Evolutionary conservation across 2,888 invertebrate genomes (phyloP), one percentile per base, ranked within the genome.

Genomic region (Rhagophthalmus giganteus): DNA sequence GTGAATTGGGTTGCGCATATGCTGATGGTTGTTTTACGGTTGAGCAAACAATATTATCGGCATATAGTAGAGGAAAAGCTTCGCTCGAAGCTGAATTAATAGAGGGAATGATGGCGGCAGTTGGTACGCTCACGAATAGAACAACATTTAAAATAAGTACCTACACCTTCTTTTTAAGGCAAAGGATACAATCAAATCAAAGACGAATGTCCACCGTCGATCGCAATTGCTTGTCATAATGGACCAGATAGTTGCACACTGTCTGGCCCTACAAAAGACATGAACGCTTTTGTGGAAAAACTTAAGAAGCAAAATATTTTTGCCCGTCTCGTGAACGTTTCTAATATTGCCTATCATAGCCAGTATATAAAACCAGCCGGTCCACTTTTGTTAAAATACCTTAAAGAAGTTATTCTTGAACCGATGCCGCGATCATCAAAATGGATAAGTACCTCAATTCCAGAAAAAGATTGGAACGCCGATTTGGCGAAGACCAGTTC

Each of bases 1-100:
- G 97, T 12, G 97, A 97, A 73, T 78, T 97, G 2, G 94, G 92
- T 1, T 96, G 97, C 73, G 94, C 91, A 0, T 97, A 97, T 75
- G 94, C 94, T 1, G 97, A 97, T 72, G 93, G 91, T 0, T 89
- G 91, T 60, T 82, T 96, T 60, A 90, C 92, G 0, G 84, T 87
- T 0, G 90, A 93, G 65, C 88, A 95, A 76, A 88, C 90, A 79
- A 85, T 95, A 49, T 74, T 92, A 5, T 81, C 87, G 0, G 88
- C 94, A 0, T 94, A 93, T 73, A 88, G 87, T 71, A 80, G 94
- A 64, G 93, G 92, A 1, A 77, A 82, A 52, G 87, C 88, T 1
- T 87, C 88, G 14, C 69, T 86, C 8, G 87, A 90, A 59, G 82
- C 85, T 0, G 77, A 80, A 1, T 78, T 88, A 61, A 83, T 88